Base-by-base conservation (phyloP, 2,888 invertebrate species). In the Cephus spinipes region DNA sequence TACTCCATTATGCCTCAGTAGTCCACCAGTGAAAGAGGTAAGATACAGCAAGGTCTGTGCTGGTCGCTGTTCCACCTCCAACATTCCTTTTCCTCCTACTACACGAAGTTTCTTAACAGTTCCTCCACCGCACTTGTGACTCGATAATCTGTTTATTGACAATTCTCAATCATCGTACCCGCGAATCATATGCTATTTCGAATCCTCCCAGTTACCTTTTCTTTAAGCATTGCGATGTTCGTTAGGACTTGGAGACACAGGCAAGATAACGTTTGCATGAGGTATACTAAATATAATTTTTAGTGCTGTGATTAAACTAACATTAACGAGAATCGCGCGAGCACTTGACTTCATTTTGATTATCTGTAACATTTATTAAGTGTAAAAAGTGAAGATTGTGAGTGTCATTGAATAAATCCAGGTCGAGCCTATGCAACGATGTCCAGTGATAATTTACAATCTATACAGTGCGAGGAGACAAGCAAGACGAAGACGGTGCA, bases 1-100 rank as follows among this genome's bases (percentile, higher is more conserved):
- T 80, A 77, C 82, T 75, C 80, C 83, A 80, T 83, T 82, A 83
- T 81, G 83, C 83, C 79, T 81, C 84, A 84, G 83, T 82, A 80
- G 81, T 81, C 81, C 32, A 69, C 79, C 4, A 79, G 68, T 15
- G 80, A 73, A 75, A 85, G 82, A 79, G 81, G 79, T 83, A 78
- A 79, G 75, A 74, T 77, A 81, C 73, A 77, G 76, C 78, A 79
- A 80, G 80, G 71, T 78, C 78, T 71, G 32, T 76, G 40, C 71
- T 11, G 33, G 9, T 55, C 55, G 6, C 9, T 15, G 55, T 15
- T 55, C 55, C 55, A 55, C 55, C 55, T 55, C 55, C 23, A 55
- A 23, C 9, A 55, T 55, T 55, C 55, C 55, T 55, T 55, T 55
- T 23, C 55, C 55, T 55, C 55, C 55, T 55, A 55, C 55, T 55